Evolutionary conservation across 2,888 invertebrate genomes (phyloP).

Genomic region (Strigamia crassipes): DNA sequence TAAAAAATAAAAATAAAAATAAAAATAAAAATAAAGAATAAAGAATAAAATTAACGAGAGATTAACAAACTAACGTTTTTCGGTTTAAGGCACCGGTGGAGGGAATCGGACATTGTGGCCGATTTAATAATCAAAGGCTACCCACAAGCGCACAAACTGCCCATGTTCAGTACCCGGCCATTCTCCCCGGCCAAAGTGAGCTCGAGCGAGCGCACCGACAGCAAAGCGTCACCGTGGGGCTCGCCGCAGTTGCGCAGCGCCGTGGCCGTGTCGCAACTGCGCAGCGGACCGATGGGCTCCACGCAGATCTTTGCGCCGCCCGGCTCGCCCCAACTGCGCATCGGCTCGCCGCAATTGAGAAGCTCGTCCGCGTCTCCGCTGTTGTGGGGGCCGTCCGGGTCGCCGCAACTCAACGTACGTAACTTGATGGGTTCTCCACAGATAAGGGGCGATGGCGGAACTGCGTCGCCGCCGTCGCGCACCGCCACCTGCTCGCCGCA

Average conservation of each 20-base stretch:
- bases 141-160: slow-evolving; percentile 47
- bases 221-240: slow-evolving; percentile 45
- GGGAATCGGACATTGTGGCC: slow-evolving; percentile 47
- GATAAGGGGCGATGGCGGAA: neutral
- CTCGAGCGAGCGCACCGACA: slow-evolving; percentile 38
- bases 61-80: neutral
- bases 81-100: slow-evolving; percentile 46
- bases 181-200: slow-evolving; percentile 48
- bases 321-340: slow-evolving; percentile 44
- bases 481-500: slow-evolving; percentile 44
- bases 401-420: slow-evolving; percentile 39
- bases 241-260: slow-evolving; percentile 44
- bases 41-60: neutral
- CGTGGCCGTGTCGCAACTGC: slow-evolving; percentile 17
- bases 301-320: slow-evolving; percentile 41
- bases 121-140: slow-evolving; percentile 47
- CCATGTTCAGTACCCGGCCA: slow-evolving; percentile 46
- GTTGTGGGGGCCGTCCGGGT: slow-evolving; percentile 35
- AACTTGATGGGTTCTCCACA: slow-evolving; percentile 38
- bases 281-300: slow-evolving; percentile 42
- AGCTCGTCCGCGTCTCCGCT: slow-evolving; percentile 43
- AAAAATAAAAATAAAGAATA: neutral
- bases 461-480: slow-evolving; percentile 36
- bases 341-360: slow-evolving; percentile 43
- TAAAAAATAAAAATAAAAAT: neutral